These are phyloP conservation scores for Gallinago solitaria DNA, from an alignment of 2,797 vertebrate species.

Conservation along the genomic window DNA sequence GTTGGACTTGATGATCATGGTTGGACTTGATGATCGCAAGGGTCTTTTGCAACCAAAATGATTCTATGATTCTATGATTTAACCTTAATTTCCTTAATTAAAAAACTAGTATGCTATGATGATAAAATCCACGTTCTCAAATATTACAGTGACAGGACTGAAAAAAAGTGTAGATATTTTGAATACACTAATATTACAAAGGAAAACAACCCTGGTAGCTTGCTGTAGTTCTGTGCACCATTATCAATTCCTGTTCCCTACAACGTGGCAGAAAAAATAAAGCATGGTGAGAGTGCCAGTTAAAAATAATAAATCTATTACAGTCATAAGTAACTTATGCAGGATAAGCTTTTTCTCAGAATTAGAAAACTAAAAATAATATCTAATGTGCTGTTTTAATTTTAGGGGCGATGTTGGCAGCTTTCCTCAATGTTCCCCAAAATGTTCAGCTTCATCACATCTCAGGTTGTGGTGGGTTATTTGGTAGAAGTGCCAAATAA, in stretches of 20 bases:
- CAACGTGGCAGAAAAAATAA: neutral
- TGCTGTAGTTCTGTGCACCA: fast-evolving
- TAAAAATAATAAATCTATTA: neutral
- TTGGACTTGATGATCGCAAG: too few relatives aligned
- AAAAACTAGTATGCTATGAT: neutral
- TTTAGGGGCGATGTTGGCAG: neutral
- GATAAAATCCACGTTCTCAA: neutral
- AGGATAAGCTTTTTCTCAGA: neutral
- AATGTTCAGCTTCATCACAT: neutral
- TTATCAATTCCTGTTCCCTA: neutral
- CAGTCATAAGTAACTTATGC: neutral
- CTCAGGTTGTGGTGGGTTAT: neutral
- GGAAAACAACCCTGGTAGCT: neutral
- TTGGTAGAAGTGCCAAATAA: neutral
- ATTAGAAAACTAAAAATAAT: neutral
- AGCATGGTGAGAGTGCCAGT: neutral
- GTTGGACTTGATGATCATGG: too few relatives aligned
- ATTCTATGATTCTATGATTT: too few relatives aligned
- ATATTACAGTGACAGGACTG: neutral
- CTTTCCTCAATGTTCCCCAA: neutral
- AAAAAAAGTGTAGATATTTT: neutral
- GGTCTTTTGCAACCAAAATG: too few relatives aligned
- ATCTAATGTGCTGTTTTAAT: neutral
- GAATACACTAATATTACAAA: neutral
- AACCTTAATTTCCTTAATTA: neutral